Base-by-base conservation (phyloP, 1,140 invertebrate genomes). In the Carposina sasakii region DNA sequence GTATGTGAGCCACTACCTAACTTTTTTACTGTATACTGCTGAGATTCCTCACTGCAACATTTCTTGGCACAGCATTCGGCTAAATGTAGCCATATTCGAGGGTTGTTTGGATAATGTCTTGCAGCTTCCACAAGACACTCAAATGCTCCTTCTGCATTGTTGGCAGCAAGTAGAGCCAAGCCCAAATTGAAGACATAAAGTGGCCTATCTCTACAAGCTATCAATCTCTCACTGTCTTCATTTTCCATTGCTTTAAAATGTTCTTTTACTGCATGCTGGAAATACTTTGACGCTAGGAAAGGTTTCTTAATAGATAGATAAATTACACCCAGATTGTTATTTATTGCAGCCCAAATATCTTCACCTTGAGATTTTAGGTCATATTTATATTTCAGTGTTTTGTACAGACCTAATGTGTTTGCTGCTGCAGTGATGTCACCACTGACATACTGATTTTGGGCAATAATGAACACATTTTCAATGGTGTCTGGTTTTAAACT, bases 141-240 rank as follows among this genome's bases (percentile, higher is more conserved):
- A 82, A 98, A 98, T 1, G 97, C 96, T 62, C 92, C 89, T 48
- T 89, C 86, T 1, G 94, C 89, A 61, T 94, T 90, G 33, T 92
- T 91, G 28, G 93, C 90, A 67, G 96, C 92, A 17, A 98, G 85
- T 52, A 97, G 85, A 39, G 94, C 89, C 22, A 98, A 88, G 9
- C 96, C 97, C 59, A 98, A 87, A 86, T 98, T 98, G 71, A 96
- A 98, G 69, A 97, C 90, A 45, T 98, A 88, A 71, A 96, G 91
- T 49, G 93, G 91, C 63, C 92, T 89, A 52, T 91, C 91, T 90
- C 59, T 75, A 61, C 74, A 84, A n/a, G 67, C 60, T 48, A 77
- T 78, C 21, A 82, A 60, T 39, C 59, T 76, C 21, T 79, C 69
- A 65, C 73, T 79, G 17, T 79, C 78, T 17, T 76, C 70, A 67